Conservation (phyloP, 2,888 invertebrate genomes). For the Monopis laevigella region DNA sequence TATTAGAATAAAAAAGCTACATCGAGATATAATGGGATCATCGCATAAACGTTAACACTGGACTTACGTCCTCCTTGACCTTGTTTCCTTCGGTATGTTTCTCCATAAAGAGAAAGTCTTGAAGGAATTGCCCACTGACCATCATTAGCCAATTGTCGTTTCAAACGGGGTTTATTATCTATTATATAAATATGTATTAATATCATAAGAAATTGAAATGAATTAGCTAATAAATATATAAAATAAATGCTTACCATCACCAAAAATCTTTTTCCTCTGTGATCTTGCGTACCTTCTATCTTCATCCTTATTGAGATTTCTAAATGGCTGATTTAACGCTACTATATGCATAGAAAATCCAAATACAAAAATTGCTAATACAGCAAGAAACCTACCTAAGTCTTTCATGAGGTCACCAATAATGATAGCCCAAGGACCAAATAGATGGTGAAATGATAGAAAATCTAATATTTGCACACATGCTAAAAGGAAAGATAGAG, state of each 20-base stretch:
- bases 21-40: slow-evolving; percentile 56
- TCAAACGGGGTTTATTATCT: slow-evolving; percentile 50
- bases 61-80: slow-evolving; percentile 73
- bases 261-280: slow-evolving; percentile 68
- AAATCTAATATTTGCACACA: slow-evolving; percentile 98
- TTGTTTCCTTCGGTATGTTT: slow-evolving; percentile 71
- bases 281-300: slow-evolving; percentile 67
- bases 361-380: slow-evolving; percentile 96
- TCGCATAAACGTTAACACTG: slow-evolving; percentile 37
- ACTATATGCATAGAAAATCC: slow-evolving; percentile 98
- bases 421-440: slow-evolving; percentile 99
- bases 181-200: slow-evolving; percentile 21
- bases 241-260: slow-evolving; percentile 72
- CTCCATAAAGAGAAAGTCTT: slow-evolving; percentile 33
- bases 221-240: slow-evolving; percentile 2
- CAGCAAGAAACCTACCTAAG: slow-evolving; percentile 95
- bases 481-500: slow-evolving; percentile 91
- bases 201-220: neutral
- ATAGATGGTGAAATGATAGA: slow-evolving; percentile 97
- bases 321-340: slow-evolving; percentile 94
- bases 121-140: slow-evolving; percentile 40
- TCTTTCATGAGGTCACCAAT: slow-evolving; percentile 96
- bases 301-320: slow-evolving; percentile 72
- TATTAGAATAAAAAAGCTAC: slow-evolving; percentile 50
- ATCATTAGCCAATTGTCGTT: slow-evolving; percentile 46